These are phyloP conservation scores for Dynastes hyllus DNA, from an alignment of 2,888 invertebrate genomes.

Conservation along the genomic window DNA sequence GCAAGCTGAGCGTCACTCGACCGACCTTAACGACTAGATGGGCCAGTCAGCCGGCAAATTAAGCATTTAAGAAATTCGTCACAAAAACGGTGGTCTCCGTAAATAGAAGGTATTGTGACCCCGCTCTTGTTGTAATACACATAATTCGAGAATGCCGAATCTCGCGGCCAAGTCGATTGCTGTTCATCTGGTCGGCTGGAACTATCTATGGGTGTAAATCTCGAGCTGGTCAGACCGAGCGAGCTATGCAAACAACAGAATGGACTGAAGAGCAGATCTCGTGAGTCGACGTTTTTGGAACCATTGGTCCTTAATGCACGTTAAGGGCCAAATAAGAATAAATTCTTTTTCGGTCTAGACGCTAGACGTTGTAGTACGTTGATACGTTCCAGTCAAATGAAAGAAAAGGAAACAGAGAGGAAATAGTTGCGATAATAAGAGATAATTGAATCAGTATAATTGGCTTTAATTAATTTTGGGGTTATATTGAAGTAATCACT, in stretches of 20 bases:
- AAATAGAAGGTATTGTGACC: constrained; percentile 18
- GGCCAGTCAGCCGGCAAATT: constrained; percentile 21
- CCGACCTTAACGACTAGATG: constrained; percentile 10
- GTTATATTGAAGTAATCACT: too few relatives aligned
- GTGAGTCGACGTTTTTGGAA: constrained; percentile 59
- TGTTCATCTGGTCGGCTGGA: constrained; percentile 52
- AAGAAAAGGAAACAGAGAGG: too few relatives aligned
- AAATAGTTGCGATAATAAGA: too few relatives aligned
- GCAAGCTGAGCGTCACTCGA: background rate
- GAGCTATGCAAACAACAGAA: constrained; percentile 59
- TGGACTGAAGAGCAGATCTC: constrained; percentile 50
- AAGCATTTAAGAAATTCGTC: constrained; percentile 33
- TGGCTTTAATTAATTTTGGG: too few relatives aligned
- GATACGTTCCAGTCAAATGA: too few relatives aligned
- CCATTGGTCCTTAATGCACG: constrained; percentile 53
- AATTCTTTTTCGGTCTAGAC: constrained; percentile 23
- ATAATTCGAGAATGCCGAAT: background rate
- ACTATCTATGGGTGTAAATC: constrained; percentile 58
- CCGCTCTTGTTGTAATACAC: constrained; percentile 7
- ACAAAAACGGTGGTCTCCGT: constrained; percentile 26
- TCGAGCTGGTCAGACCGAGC: constrained; percentile 55
- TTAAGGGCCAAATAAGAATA: constrained; percentile 23
- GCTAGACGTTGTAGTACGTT: too few relatives aligned
- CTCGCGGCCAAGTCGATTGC: background rate
- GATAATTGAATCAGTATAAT: too few relatives aligned